A percentile compares a stretch with the other conserved stretches of the same genome.
Conservation (phyloP, 1,140 invertebrate species). For the Apis dorsata region DNA sequence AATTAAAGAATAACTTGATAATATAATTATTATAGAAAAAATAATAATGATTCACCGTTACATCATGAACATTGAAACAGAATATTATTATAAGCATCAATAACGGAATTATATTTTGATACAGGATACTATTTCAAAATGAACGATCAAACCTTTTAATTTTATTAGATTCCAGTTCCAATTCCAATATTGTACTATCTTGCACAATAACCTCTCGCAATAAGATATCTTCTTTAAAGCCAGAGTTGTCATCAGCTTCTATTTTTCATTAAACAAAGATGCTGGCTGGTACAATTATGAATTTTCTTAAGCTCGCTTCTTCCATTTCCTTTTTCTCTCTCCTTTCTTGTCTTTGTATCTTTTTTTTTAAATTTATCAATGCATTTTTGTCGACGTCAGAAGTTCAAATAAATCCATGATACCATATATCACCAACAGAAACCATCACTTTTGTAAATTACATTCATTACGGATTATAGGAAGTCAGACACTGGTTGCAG, state of each 20-base stretch:
- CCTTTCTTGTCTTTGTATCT: neutral
- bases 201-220: neutral
- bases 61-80: no score
- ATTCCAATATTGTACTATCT: neutral
- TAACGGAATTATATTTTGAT: no score
- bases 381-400: neutral
- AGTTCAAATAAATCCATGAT: neutral
- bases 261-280: slow-evolving; percentile 22
- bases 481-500: neutral
- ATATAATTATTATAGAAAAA: no score
- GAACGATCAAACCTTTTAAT: no score
- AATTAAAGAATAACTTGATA: neutral
- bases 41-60: no score
- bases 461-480: slow-evolving; percentile 18
- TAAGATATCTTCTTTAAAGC: slow-evolving; percentile 1
- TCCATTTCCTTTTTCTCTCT: neutral
- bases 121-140: no score
- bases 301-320: slow-evolving; percentile 7
- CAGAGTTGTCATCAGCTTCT: no score
- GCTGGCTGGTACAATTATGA: slow-evolving; percentile 15
- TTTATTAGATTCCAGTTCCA: no score
- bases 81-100: no score
- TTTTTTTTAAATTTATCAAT: slow-evolving; percentile 12
- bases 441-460: slow-evolving; percentile 6
- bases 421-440: neutral